phyloP scores from a whole-genome alignment of 2,113 vertebrate species.

The Pedetes capensis region DNA sequence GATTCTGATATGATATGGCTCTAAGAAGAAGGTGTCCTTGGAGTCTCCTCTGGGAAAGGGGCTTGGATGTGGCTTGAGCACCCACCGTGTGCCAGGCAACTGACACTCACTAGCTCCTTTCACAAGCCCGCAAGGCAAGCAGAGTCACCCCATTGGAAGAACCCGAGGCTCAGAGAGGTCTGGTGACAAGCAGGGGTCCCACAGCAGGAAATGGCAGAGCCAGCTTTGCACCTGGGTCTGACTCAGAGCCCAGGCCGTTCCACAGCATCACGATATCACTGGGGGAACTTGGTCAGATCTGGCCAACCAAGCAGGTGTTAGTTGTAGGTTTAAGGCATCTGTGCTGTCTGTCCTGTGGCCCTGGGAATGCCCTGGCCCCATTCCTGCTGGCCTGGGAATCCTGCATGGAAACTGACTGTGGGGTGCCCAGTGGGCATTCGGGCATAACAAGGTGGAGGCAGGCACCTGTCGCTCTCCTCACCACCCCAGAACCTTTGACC shows the following conservation, averaged over 20 bases:
- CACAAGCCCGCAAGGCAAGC: not conserved
- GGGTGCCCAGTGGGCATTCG: not conserved
- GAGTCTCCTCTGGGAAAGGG: not conserved
- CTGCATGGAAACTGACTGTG: not conserved
- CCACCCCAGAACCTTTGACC: not conserved
- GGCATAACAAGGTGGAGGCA: not conserved
- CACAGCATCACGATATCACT: accelerated
- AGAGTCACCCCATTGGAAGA: not conserved
- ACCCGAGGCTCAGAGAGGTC: not conserved
- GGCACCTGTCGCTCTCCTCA: accelerated
- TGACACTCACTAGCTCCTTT: not conserved
- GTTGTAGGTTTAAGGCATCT: not conserved
- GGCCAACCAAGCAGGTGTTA: not conserved
- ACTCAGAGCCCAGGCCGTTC: not conserved
- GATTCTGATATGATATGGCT: not conserved
- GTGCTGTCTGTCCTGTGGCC: not conserved
- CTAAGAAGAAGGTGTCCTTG: not conserved
- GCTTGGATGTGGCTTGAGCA: not conserved
- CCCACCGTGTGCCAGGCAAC: too few species aligned
- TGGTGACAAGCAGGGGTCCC: not conserved
- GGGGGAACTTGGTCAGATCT: not conserved
- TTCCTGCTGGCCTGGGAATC: not conserved
- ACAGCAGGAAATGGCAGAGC: not conserved
- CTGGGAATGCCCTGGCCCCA: not conserved
- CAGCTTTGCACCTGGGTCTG: not conserved